phyloP scores from a whole-genome alignment of 2,888 invertebrate species.

The Pseudococcus jackbeardsleyi region DNA sequence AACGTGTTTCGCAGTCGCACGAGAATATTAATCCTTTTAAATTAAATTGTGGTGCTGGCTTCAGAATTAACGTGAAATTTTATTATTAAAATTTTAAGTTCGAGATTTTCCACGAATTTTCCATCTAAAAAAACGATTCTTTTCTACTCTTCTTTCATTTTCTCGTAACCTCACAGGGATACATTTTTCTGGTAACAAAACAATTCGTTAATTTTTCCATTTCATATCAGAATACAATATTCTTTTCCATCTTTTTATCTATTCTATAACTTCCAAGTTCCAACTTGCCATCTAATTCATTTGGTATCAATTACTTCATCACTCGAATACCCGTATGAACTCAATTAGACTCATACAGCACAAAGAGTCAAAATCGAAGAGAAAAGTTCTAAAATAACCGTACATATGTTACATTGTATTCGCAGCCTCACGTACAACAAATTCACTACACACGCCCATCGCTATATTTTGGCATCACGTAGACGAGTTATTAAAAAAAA shows the following conservation, averaged over 20 bases:
- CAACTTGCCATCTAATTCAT: too few relatives aligned
- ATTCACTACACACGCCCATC: neutral
- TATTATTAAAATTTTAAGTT: conserved; percentile 1
- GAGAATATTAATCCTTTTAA: neutral
- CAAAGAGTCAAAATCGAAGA: neutral
- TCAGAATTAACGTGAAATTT: conserved; percentile 6
- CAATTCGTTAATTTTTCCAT: too few relatives aligned
- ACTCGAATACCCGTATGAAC: neutral
- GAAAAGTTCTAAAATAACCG: neutral
- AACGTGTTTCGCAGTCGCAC: neutral
- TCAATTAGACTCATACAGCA: conserved; percentile 10
- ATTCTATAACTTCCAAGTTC: neutral
- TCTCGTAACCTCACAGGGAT: too few relatives aligned
- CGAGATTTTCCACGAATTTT: neutral
- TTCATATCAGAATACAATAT: neutral
- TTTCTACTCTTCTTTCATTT: neutral
- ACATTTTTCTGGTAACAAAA: too few relatives aligned
- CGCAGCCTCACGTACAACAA: neutral
- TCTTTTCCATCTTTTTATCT: neutral
- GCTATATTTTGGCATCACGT: neutral
- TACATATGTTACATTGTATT: neutral
- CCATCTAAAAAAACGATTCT: neutral
- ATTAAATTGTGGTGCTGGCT: neutral
- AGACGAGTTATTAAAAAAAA: neutral
- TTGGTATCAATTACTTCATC: neutral